Base-by-base conservation (phyloP, 2,113 vertebrate species). In the Rhinogobius similis region DNA sequence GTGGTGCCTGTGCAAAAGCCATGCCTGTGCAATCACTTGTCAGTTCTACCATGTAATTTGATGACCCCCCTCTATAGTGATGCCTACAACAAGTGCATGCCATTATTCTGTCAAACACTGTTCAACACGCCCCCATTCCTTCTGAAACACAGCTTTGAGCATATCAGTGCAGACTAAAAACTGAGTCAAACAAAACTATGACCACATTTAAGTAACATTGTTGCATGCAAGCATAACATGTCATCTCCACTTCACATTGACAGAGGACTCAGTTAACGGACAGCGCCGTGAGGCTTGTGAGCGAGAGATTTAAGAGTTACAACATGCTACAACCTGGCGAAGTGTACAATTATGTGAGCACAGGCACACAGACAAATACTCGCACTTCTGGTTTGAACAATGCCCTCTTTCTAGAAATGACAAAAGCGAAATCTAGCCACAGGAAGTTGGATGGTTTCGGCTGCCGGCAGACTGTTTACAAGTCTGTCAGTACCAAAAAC, bases 261-360 rank as follows among this genome's bases (percentile, higher is more conserved):
- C 52, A 63, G 38, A 62, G 62, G 58, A 65, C 64, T 67, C 7
- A 9, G 67, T 73, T n/a, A 68, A 38, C 38, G 1, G 65, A 65
- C 77, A 70, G 67, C 71, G 70, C 87, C 78, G 68, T 8, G 2
- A 78, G 86, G 77, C 62, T 67, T 87, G 62, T 48, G 76, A 82
- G 76, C 84, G 61, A 68, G 55, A 64, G 39, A 59, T 46, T 73
- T 29, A 61, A 70, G 61, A 82, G 68, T 63, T 39, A 66, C 13
- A 44, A 56, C 86, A 70, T 81, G 86, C 68, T 87, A 73, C 56
- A 68, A 88, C 87, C 46, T 88, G 90, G 88, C 81, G 83, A 72
- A 70, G 50, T 38, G 29, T 67, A 64, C 62, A 76, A 83, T 83
- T 87, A 87, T 62, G 55, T 4, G 63, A 68, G 65, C 1, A 56